Percentiles rank a stretch among this genome's conserved stretches.
These are phyloP conservation scores for Daboia siamensis DNA, from an alignment of 2,113 vertebrate species.

Conservation along the genomic window DNA sequence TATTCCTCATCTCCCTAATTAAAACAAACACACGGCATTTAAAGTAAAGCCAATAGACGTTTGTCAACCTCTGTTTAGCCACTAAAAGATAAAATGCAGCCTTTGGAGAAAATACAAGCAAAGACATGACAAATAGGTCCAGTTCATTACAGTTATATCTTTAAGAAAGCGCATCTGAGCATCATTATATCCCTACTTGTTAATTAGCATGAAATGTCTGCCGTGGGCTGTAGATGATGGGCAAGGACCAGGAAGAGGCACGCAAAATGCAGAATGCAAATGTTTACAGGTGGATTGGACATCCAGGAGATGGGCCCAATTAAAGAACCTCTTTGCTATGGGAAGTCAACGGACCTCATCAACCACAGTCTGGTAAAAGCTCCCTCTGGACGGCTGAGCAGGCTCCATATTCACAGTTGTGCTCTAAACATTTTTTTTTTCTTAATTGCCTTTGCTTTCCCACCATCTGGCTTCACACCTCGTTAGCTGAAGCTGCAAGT, in stretches of 20 bases:
- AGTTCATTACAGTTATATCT: background rate
- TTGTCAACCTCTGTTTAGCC: background rate
- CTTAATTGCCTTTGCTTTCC: slow-evolving; percentile 17
- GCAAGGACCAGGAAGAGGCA: slow-evolving; percentile 11
- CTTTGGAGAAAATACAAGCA: slow-evolving; percentile 8
- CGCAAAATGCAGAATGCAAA: background rate
- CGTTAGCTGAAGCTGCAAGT: background rate
- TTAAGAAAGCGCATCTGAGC: slow-evolving; percentile 5
- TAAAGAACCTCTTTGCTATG: slow-evolving; percentile 27
- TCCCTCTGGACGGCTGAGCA: background rate
- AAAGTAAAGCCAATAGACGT: background rate
- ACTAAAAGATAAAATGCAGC: background rate
- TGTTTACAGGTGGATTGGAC: background rate
- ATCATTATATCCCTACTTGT: background rate
- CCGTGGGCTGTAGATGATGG: slow-evolving; percentile 1
- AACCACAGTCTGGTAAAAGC: slow-evolving; percentile 24
- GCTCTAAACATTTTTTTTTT: background rate
- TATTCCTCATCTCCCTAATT: background rate
- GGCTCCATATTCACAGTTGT: background rate
- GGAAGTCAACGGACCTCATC: slow-evolving; percentile 23
- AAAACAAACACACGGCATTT: background rate
- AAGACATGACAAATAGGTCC: background rate
- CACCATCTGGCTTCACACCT: background rate
- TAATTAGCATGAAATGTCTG: slow-evolving; percentile 36
- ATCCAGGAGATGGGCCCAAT: slow-evolving; percentile 5